Base-by-base conservation (phyloP, 2,888 invertebrate species). In the Brassicogethes aeneus region DNA sequence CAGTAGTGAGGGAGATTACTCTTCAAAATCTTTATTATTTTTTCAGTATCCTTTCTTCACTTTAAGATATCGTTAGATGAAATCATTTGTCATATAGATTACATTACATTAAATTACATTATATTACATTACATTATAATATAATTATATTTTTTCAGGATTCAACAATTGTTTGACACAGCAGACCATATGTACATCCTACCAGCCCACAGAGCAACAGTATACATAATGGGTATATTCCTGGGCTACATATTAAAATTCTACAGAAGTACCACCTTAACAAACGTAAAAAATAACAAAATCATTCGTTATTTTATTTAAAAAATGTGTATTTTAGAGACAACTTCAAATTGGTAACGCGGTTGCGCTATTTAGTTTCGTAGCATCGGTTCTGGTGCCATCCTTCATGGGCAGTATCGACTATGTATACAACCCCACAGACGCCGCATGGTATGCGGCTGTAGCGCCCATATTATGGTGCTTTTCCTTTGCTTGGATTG, bases 401-500 rank as follows among this genome's bases (percentile, higher is more conserved):
- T 73, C 80, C 0, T 73, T 73, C 36, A 82, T 82, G 81, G 77
- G 80, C 1, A 70, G 70, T 34, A 73, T 76, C 29, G 64, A 71
- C 52, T 81, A 82, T 50, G 63, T 71, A 3, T 82, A 82, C 50
- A 72, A 78, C 55, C 70, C 78, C 1, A 64, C 69, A 2, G 76
- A 82, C 60, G 80, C 80, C 1, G 82, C 81, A 2, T 71, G 73
- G 54, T 83, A 82, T 55, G 80, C 82, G 10, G 81, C 82, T 2
- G 77, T 82, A 50, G 76, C 80, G 2, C 82, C 82, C 1, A 77
- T 82, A 40, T 74, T 77, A 12, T 83, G 82, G 82, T 80, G 80
- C 50, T 64, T 72, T 12, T 69, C 78, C 44, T 80, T 81, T 52
- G 74, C 71, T n/a, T 83, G 83, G 83, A 65, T 80, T 14, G 76